phyloP scores from a whole-genome alignment of 2,113 vertebrate genomes.

The Nibea albiflora region DNA sequence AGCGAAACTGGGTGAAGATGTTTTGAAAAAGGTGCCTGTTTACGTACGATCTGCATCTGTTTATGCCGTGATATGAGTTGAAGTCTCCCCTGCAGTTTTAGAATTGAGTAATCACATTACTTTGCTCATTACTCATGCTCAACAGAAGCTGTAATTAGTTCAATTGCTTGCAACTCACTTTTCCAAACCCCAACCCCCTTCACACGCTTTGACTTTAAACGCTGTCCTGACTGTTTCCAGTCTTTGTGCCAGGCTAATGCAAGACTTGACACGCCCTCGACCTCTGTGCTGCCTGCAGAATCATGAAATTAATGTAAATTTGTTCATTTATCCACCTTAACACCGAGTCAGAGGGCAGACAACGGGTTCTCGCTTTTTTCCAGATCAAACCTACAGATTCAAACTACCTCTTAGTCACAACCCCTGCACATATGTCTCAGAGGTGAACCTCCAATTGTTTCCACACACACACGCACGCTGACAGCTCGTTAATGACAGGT shows the following conservation, averaged over 20 bases:
- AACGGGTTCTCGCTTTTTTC: not conserved
- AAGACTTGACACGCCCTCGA: not conserved
- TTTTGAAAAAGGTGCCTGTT: too few species aligned
- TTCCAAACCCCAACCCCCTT: not conserved
- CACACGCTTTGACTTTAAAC: not conserved
- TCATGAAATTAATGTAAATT: not conserved
- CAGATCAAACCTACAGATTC: not conserved
- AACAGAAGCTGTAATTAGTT: not conserved
- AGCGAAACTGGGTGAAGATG: not conserved
- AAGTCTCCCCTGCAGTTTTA: not conserved
- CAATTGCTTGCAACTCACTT: not conserved
- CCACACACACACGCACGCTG: constrained; percentile 59
- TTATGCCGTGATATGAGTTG: not conserved
- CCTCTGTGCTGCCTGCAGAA: not conserved
- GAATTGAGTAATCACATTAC: not conserved
- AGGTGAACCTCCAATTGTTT: constrained; percentile 62
- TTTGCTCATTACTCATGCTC: not conserved
- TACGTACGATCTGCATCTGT: not conserved
- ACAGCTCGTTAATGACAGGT: constrained; percentile 78
- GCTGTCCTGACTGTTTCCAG: not conserved
- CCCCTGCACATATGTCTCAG: constrained; percentile 33
- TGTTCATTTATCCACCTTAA: not conserved
- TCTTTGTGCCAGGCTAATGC: not conserved
- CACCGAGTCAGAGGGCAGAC: not conserved
- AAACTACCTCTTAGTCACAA: not conserved